phyloP scores from a whole-genome alignment of 2,888 invertebrate genomes.

The Phengaris arion region DNA sequence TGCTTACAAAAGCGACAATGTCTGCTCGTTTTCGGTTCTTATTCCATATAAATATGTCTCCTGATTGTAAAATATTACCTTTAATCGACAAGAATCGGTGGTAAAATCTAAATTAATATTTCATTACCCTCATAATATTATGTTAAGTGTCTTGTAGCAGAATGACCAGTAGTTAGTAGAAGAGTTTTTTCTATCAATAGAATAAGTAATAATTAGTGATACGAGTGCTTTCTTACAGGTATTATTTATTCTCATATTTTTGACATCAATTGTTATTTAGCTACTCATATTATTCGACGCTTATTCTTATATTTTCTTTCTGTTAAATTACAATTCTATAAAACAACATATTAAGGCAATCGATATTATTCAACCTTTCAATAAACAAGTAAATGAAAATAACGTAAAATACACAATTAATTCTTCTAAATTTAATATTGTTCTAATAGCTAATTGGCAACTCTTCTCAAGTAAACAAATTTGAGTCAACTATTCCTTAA shows the following conservation, averaged over 20 bases:
- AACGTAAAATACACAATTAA: neutral
- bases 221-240: neutral
- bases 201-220: conserved; percentile 1
- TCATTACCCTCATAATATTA: neutral
- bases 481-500: neutral
- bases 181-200: neutral
- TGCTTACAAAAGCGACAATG: no score
- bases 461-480: neutral
- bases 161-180: neutral
- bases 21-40: no score
- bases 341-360: neutral
- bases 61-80: no score
- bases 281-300: neutral
- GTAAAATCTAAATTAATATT: neutral
- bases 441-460: neutral
- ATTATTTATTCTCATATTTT: neutral
- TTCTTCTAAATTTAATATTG: neutral
- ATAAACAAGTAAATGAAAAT: neutral
- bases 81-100: neutral
- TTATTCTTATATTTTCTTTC: neutral
- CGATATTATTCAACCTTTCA: neutral
- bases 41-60: no score
- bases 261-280: neutral
- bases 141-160: neutral
- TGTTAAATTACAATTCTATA: neutral